Conservation (phyloP, 2,797 vertebrate genomes). For the Sebastes iracundus region DNA sequence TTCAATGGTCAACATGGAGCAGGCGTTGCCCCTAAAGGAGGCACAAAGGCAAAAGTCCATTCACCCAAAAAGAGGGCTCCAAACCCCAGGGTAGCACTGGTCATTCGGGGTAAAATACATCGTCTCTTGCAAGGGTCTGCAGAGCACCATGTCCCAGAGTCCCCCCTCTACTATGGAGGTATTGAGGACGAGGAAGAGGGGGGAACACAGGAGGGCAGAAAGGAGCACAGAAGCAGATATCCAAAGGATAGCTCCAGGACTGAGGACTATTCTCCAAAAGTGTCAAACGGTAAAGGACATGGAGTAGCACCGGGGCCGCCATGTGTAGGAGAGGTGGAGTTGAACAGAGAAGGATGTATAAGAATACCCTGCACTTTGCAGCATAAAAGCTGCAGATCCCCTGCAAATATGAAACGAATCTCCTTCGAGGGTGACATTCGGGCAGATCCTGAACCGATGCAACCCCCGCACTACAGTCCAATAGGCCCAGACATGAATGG, state of each 20-base stretch:
- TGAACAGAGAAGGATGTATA: slow-evolving; percentile 85
- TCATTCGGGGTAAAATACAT: slow-evolving; percentile 89
- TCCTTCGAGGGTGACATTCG: slow-evolving; percentile 65
- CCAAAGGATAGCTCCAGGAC: slow-evolving; percentile 61
- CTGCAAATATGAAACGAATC: slow-evolving; percentile 62
- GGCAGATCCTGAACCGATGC: slow-evolving; percentile 41
- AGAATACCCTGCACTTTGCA: slow-evolving; percentile 82
- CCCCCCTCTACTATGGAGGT: slow-evolving; percentile 82
- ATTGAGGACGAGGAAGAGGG: slow-evolving; percentile 82
- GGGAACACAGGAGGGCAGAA: slow-evolving; percentile 67
- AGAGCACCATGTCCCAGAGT: slow-evolving; percentile 82
- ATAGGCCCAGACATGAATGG: slow-evolving; percentile 61
- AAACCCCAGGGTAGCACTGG: slow-evolving; percentile 84
- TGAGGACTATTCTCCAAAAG: slow-evolving; percentile 57
- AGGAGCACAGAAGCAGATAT: slow-evolving; percentile 55
- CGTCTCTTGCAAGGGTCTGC: slow-evolving; percentile 88
- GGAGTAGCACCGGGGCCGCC: slow-evolving; percentile 45
- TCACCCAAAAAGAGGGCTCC: slow-evolving; percentile 83
- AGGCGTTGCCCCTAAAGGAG: slow-evolving; percentile 77
- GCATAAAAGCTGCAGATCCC: slow-evolving; percentile 65
- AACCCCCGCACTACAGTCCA: slow-evolving; percentile 14
- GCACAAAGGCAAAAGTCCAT: slow-evolving; percentile 80
- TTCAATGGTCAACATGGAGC: slow-evolving; percentile 86
- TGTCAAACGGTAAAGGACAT: slow-evolving; percentile 69
- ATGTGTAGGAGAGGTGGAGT: slow-evolving; percentile 83